These are phyloP conservation scores for Hydractinia echinata DNA, from an alignment of 30 jellyfish, hydroid and myxozoan species.

Conservation along the genomic window DNA sequence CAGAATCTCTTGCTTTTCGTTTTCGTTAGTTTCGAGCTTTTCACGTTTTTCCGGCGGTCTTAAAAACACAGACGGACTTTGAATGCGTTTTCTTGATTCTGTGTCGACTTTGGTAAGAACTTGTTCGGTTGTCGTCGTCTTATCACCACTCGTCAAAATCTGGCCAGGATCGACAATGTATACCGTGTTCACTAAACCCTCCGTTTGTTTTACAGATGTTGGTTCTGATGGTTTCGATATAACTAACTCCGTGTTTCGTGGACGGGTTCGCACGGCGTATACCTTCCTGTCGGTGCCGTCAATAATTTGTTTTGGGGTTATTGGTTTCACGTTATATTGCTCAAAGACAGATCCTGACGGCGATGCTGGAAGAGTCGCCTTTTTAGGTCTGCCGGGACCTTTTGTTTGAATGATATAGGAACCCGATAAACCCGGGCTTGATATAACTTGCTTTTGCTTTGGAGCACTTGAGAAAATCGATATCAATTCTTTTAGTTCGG, in stretches of 20 bases:
- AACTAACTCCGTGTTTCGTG: neutral
- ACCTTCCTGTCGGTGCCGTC: neutral
- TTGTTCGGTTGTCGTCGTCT: neutral
- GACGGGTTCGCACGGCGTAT: conserved; percentile 5
- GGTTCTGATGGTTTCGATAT: too few species aligned
- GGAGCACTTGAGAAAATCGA: conserved; percentile 33
- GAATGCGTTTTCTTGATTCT: conserved; percentile 10
- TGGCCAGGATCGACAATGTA: conserved; percentile 5
- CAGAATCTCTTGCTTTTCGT: neutral
- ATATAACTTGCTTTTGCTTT: conserved; percentile 1
- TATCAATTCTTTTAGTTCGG: conserved; percentile 35
- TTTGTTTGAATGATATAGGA: conserved; percentile 3
- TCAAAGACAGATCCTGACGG: conserved; percentile 9
- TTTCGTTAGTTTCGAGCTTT: conserved; percentile 3
- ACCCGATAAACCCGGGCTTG: conserved; percentile 14
- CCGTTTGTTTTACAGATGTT: neutral
- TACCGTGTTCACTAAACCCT: neutral
- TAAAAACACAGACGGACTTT: neutral
- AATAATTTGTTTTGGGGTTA: conserved; percentile 13
- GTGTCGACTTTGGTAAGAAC: neutral
- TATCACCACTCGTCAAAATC: conserved; percentile 11
- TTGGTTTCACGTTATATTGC: conserved; percentile 6
- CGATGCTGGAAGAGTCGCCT: neutral
- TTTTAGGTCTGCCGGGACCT: conserved; percentile 26
- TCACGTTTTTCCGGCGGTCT: conserved; percentile 2